Evolutionary conservation across 2,113 vertebrate genomes (phyloP), one percentile per base, ranked within the genome.

Genomic region (Sisor rabdophorus): DNA sequence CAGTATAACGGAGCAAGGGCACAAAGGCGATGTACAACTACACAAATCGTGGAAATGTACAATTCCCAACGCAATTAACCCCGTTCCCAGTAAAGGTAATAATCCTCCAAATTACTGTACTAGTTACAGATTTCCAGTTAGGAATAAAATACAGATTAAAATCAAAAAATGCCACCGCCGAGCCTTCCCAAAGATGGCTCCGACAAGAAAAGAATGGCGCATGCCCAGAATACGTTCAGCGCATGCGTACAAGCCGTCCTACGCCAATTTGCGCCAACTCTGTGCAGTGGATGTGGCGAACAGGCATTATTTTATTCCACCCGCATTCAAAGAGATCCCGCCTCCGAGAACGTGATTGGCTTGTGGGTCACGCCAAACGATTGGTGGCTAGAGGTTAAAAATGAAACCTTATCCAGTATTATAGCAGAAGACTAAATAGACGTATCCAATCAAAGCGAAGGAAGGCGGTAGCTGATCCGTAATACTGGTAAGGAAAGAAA

Each of bases 241-340:
- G 84, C 84, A 79, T 78, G 84, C 72, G 53, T 75, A 76, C 7
- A 81, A 17, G 48, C 17, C 28, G 68, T n/a, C 60, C 22, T 73
- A 74, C 53, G 59, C 79, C 76, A 73, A 71, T 64, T 79, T 79
- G 81, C 82, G 85, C 81, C 81, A 81, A 81, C 77, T 79, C 71
- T 20, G 64, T 79, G 67, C 71, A 76, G 77, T 77, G 80, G 65
- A 69, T 74, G 58, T 74, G 72, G 72, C 72, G 24, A 61, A 9
- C 58, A 16, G 72, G 72, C 40, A 24, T 13, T 52, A 60, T 59
- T 48, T 30, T 52, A 61, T 61, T n/a, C 40, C 72, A 50, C 72
- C 58, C 26, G 44, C 12, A 50, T 74, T 74, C 16, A 3, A 4
- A n/a, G 0, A 61, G 11, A 9, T 48, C 40, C 72, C 58, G 44